These are phyloP conservation scores for Nephrocerus scutellatus DNA, from an alignment of 2,888 invertebrate species.

Conservation along the genomic window DNA sequence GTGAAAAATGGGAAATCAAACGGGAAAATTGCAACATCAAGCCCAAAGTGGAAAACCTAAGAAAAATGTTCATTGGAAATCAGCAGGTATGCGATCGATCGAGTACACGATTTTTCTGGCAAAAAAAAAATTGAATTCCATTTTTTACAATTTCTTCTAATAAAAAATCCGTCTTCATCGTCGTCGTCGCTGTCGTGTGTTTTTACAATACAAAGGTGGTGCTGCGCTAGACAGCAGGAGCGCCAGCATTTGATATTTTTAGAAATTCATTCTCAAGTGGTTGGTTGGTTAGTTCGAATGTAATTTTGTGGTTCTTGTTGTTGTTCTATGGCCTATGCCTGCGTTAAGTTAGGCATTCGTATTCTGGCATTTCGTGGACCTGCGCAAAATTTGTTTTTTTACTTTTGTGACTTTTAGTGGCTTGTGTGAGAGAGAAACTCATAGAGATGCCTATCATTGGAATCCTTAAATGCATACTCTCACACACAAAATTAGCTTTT, in stretches of 20 bases:
- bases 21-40: conserved; percentile 52
- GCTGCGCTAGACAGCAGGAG: conserved; percentile 31
- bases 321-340: too few species aligned
- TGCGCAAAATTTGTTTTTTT: too few species aligned
- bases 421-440: too few species aligned
- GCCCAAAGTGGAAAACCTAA: conserved; percentile 54
- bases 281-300: conserved; percentile 27
- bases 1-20: conserved; percentile 58
- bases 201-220: conserved; percentile 5
- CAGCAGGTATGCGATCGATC: conserved; percentile 59
- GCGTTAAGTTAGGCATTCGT: too few species aligned
- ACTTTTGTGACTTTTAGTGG: too few species aligned
- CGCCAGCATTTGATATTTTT: conserved; percentile 41
- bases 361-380: too few species aligned
- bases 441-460: too few species aligned
- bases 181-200: neutral
- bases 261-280: conserved; percentile 41
- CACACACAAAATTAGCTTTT: too few species aligned
- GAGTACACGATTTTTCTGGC: too few species aligned
- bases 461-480: too few species aligned
- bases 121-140: too few species aligned
- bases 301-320: too few species aligned
- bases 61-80: conserved; percentile 78
- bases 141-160: conserved; percentile 34
- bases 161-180: conserved; percentile 32